Conservation (phyloP, 2,113 vertebrate genomes). For the Puntigrus tetrazona region DNA sequence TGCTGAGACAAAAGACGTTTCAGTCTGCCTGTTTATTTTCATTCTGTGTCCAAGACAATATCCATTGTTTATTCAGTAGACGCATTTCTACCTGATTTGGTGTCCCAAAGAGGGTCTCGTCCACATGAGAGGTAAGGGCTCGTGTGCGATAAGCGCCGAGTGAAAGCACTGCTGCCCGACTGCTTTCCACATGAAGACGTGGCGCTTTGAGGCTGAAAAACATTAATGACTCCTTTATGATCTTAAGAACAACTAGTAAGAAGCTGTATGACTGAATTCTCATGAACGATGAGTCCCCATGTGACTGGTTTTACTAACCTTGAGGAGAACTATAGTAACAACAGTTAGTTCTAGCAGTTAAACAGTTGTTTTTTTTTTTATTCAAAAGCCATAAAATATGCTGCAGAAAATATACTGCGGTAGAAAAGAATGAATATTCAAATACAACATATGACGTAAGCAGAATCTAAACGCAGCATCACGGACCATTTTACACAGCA, state of each 20-base stretch:
- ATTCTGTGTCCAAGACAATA: neutral
- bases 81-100: constrained; percentile 64
- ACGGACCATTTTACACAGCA: no score
- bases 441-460: no score
- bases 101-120: constrained; percentile 77
- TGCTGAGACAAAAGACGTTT: neutral
- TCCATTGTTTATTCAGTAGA: no score
- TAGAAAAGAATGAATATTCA: no score
- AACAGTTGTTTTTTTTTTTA: no score
- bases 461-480: no score
- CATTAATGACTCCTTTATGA: neutral
- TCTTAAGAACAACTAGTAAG: neutral
- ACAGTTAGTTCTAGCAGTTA: no score
- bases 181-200: constrained; percentile 42
- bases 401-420: no score
- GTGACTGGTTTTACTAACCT: no score
- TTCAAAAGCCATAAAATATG: no score
- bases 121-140: constrained; percentile 71
- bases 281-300: no score
- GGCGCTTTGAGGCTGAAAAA: constrained; percentile 10
- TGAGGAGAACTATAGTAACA: no score
- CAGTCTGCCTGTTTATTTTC: neutral
- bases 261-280: neutral
- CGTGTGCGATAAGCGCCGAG: constrained; percentile 72
- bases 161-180: constrained; percentile 44